Base-by-base conservation (phyloP, 1,140 invertebrate species). In the Papilio polyxenes region DNA sequence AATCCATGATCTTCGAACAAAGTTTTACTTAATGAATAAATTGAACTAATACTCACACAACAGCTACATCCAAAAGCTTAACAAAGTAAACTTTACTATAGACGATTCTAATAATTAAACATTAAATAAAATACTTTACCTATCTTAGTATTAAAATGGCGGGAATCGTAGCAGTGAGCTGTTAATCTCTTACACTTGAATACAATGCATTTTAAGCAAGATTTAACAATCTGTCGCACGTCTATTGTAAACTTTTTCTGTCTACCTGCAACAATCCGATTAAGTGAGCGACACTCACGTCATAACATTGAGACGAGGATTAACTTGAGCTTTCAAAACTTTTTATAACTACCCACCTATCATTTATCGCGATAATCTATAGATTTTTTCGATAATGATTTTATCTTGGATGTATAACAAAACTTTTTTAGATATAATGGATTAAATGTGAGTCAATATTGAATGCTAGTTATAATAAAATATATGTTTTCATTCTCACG, bases 231-330 rank as follows among this genome's bases (percentile, higher is more conserved):
- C 65, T 37, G 31, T 72, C 15, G 23, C 23, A 72, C 31, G 65
- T 72, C 11, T 72, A 40, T 72, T 72, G 65, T 72, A 15, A 72
- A 72, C 23, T 17, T 72, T 69, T 72, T 72, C 23, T 72, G 15
- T 72, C 65, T 72, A 72, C 65, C 65, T 72, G 31, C 65, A 15
- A 15, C 65, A 72, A 72, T 72, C 65, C 65, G 65, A 65, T 65
- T 9, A 65, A 65, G 62, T 9, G 62, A 72, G 13, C 65, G 65
- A 72, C 65, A 72, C 65, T 72, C 65, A 37, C 65, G 65, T 72
- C 65, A 72, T 40, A 72, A 72, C 31, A 72, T 11, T 40, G 31
- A 31, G 31, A 37, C 65, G 31, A 31, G 65, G 65, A 72, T 72
- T 72, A 72, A 72, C 65, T 72, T 15, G 31, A 72, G 65, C 65